Base-by-base conservation (phyloP, 2,888 invertebrate genomes). In the Cecidostiba fungosa region DNA sequence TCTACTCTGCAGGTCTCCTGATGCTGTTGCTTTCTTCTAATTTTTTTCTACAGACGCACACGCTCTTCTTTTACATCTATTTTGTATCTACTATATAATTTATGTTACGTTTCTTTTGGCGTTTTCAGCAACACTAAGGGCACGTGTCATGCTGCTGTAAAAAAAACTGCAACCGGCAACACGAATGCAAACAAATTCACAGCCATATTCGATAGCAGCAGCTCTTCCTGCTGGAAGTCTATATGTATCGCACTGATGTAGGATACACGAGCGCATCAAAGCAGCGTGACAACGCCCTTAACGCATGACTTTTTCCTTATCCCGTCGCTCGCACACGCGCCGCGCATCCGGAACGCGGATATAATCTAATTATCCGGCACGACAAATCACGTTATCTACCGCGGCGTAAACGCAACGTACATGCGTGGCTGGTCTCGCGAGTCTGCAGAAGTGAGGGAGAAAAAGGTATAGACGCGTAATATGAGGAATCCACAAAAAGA, bases 291-390 rank as follows among this genome's bases (percentile, higher is more conserved):
- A 66, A 14, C 12, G 72, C 69, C 72, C 79, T 80, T 72, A 72
- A 80, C 79, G 70, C 39, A 81, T 59, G 81, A 81, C 54, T 77
- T 77, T 82, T 82, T 69, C 43, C 59, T 66, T 74, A 74, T 16
- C 69, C 73, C 77, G 36, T 50, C 43, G 43, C 73, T 79, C 26
- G 16, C 39, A 29, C 32, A 26, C 69, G 74, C 50, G 54, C 70
- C 59, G 79, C 84, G 87, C 88, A 87, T 88, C 89, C 88, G 86
- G 88, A 87, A 89, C 87, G 89, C 87, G 91, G 88, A 89, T 81
- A 84, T 91, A 91, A 91, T 91, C 89, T 91, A 91, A 91, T 91
- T 91, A 91, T 91, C 89, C 89, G 88, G 89, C 88, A 90, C 90
- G 91, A 91, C 91, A 91, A 91, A 91, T 91, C 90, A 90, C 91